Evolutionary conservation across 2,888 invertebrate species (phyloP).

Genomic region (Oasisia sp.): DNA sequence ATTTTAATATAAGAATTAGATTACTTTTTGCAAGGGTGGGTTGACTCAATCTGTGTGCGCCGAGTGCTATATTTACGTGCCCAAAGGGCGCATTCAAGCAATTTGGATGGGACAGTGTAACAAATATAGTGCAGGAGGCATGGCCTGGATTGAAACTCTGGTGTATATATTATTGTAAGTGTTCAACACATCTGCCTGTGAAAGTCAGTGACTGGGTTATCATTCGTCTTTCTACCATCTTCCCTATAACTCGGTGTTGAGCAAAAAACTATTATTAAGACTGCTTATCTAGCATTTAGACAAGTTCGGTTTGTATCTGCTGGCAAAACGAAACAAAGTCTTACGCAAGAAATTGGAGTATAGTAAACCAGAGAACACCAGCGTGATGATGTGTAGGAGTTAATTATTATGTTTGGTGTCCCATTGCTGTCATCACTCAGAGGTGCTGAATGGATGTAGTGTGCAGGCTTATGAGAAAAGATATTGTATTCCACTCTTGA

Average conservation of each 20-base stretch:
- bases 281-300: neutral
- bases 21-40: too few relatives aligned
- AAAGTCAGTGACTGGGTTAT: too few relatives aligned
- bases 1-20: too few relatives aligned
- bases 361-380: neutral
- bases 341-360: neutral
- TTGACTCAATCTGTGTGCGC: too few relatives aligned
- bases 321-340: neutral
- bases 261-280: neutral
- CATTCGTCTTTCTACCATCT: neutral
- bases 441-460: neutral
- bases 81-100: too few relatives aligned
- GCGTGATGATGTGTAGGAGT: neutral
- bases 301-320: neutral
- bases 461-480: neutral
- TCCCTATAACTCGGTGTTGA: neutral
- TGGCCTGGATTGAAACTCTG: too few relatives aligned
- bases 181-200: too few relatives aligned
- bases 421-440: neutral
- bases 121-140: too few relatives aligned
- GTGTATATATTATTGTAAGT: too few relatives aligned
- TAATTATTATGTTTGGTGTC: neutral
- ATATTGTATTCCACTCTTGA: neutral
- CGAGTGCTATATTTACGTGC: too few relatives aligned
- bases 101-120: too few relatives aligned